Conservation (phyloP, 2,113 vertebrate species). For the Danio rerio region GRCz12tu NC_133197.1:14147001-14147500, state of each 20-base stretch:
- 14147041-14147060: constrained; percentile 46
- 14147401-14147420: neutral
- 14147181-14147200: neutral
- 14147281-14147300: no score
- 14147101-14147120: constrained; percentile 35
- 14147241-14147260: neutral
- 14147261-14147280: neutral
- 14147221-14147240: neutral
- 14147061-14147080: constrained; percentile 48
- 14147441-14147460: neutral
- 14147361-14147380: neutral
- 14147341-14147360: neutral
- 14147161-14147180: neutral
- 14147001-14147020: constrained; percentile 59
- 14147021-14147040: constrained; percentile 48
- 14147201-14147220: neutral
- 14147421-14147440: neutral
- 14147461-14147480: constrained; percentile 27
- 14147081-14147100: constrained; percentile 45
- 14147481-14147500: constrained; percentile 29
- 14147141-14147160: neutral
- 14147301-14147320: no score
- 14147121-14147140: neutral
- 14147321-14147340: neutral
- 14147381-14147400: neutral